Conservation (phyloP, 2,888 invertebrate genomes). For the Nephrotoma guestfalica region DNA sequence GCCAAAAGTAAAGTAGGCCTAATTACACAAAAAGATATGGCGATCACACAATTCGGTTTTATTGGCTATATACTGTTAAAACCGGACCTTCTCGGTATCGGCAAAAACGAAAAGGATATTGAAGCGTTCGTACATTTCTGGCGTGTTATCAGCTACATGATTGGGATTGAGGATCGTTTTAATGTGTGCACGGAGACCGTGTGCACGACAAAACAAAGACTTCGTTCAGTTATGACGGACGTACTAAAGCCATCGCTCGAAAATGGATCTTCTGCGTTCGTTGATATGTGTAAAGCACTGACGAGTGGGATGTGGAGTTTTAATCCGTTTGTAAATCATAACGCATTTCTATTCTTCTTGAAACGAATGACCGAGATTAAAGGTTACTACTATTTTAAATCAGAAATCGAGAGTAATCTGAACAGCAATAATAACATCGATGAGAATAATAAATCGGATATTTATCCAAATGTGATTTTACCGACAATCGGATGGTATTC, state of each 20-base stretch:
- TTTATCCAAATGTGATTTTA: background rate
- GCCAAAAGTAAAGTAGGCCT: constrained; percentile 35
- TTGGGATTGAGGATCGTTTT: constrained; percentile 72
- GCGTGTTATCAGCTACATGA: constrained; percentile 63
- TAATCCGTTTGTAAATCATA: constrained; percentile 44
- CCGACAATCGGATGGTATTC: constrained; percentile 31
- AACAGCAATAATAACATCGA: constrained; percentile 23
- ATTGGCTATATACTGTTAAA: constrained; percentile 44
- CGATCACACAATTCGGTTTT: constrained; percentile 76
- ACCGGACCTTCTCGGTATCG: constrained; percentile 48
- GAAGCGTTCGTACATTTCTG: constrained; percentile 70
- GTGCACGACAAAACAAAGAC: constrained; percentile 40
- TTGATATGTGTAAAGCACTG: constrained; percentile 46
- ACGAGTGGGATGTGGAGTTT: constrained; percentile 54
- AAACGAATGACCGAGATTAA: constrained; percentile 40
- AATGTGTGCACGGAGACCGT: constrained; percentile 51
- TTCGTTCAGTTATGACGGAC: constrained; percentile 39
- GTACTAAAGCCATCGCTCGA: constrained; percentile 47
- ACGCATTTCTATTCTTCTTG: constrained; percentile 41
- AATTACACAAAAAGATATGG: constrained; percentile 72
- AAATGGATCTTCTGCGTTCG: constrained; percentile 44
- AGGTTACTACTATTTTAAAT: constrained; percentile 36
- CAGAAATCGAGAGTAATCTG: constrained; percentile 26
- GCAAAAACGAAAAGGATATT: constrained; percentile 45
- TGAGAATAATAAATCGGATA: constrained; percentile 1